phyloP scores from a whole-genome alignment of 2,797 vertebrate species.

The Channallabes apus region DNA sequence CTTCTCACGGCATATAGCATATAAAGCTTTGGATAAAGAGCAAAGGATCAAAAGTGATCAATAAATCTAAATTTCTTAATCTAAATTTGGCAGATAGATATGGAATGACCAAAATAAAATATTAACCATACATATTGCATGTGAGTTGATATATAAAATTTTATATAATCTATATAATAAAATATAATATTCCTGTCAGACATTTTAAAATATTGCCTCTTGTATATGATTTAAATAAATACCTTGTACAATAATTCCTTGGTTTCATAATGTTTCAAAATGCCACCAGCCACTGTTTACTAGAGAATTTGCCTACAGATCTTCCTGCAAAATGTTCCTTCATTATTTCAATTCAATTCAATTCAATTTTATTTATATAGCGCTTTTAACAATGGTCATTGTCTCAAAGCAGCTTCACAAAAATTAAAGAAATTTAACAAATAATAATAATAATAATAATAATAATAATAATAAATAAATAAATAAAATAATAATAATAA shows the following conservation, averaged over 20 bases:
- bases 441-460: too few species aligned
- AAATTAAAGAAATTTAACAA: too few species aligned
- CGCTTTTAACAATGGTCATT: too few species aligned
- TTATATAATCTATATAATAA: too few species aligned
- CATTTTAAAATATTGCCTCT: neutral
- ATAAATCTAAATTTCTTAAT: neutral
- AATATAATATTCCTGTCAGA: neutral
- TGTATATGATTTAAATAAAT: neutral
- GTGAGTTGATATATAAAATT: too few species aligned
- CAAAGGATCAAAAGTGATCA: conserved; percentile 1
- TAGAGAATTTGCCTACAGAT: conserved; percentile 14
- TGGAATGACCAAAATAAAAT: neutral
- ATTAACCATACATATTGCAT: neutral
- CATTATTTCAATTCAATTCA: too few species aligned
- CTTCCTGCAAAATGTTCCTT: conserved; percentile 5
- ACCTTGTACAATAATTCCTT: neutral
- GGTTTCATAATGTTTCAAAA: conserved; percentile 12
- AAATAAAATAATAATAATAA: too few species aligned
- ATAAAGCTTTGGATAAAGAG: neutral
- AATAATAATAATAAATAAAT: too few species aligned
- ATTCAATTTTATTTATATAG: too few species aligned
- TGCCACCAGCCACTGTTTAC: neutral
- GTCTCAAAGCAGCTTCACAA: too few species aligned
- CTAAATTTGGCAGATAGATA: neutral
- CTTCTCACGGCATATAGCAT: neutral